Evolutionary conservation across 1,140 invertebrate genomes (phyloP).

Genomic region (Theocolax elegans): DNA sequence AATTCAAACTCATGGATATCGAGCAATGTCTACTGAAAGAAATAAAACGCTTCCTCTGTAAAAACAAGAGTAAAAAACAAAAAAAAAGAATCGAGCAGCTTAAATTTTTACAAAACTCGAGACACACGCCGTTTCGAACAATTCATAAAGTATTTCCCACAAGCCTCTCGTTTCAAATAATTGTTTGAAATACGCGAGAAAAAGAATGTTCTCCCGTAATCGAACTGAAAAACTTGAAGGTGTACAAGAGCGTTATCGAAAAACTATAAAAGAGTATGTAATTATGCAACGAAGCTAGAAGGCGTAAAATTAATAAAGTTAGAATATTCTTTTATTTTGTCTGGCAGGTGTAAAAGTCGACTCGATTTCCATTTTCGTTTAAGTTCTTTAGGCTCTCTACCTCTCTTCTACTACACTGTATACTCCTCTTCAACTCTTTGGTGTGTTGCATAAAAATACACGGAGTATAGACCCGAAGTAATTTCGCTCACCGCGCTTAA

Average conservation of each 20-base stretch:
- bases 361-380: conserved; percentile 38
- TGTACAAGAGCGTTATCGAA: conserved; percentile 13
- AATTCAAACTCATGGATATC: too few species aligned
- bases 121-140: too few species aligned
- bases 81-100: too few species aligned
- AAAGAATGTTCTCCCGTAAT: not conserved
- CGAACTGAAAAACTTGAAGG: not conserved
- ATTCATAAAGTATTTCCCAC: too few species aligned
- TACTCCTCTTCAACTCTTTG: not conserved
- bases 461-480: conserved; percentile 3
- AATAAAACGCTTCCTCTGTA: too few species aligned
- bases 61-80: too few species aligned
- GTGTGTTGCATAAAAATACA: too few species aligned
- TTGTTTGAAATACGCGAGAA: not conserved
- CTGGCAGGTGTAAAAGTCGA: not conserved
- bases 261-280: conserved; percentile 26
- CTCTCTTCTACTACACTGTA: not conserved
- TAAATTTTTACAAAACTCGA: too few species aligned
- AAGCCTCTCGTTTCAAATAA: not conserved
- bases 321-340: conserved; percentile 24
- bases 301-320: conserved; percentile 14
- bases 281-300: not conserved
- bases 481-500: conserved; percentile 32
- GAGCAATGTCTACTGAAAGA: too few species aligned
- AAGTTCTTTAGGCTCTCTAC: not conserved